Percentiles rank a stretch among this genome's conserved stretches.
Conservation (phyloP, 2,797 vertebrate species). For the Todus mexicanus region DNA sequence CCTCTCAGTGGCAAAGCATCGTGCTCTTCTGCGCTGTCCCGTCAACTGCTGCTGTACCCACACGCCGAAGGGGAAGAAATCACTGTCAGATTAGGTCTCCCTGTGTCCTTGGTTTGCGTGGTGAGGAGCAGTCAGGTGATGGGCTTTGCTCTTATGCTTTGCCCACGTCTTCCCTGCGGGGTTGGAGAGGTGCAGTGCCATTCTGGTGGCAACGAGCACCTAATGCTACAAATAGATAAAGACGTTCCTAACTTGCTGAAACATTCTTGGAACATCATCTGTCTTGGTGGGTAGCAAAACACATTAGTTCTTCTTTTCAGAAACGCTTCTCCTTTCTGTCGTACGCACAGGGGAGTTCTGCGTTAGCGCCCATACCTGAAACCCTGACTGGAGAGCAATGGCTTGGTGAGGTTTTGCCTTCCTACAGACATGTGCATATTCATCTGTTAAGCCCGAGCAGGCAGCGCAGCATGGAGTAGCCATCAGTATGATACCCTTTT, state of each 20-base stretch:
- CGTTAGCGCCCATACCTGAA: background rate
- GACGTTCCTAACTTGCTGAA: background rate
- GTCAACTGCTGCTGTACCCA: background rate
- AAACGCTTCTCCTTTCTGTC: background rate
- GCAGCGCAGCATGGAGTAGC: background rate
- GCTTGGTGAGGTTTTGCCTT: background rate
- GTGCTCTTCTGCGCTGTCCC: background rate
- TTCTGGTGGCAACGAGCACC: background rate
- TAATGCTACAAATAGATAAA: background rate
- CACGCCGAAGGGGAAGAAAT: accelerated
- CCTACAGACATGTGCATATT: accelerated
- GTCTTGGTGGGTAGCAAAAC: background rate
- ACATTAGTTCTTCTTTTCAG: background rate
- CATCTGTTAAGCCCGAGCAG: background rate
- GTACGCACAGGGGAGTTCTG: background rate
- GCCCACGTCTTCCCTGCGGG: background rate
- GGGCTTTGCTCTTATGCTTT: background rate
- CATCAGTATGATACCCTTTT: background rate
- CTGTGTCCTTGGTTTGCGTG: background rate
- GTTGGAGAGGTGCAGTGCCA: background rate
- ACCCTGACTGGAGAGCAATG: background rate
- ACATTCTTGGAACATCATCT: background rate
- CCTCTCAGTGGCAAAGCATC: background rate
- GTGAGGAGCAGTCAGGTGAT: background rate
- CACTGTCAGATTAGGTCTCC: background rate